These are phyloP conservation scores for Pogonomyrmex californicus DNA, from an alignment of 1,140 invertebrate species.

Conservation along the genomic window DNA sequence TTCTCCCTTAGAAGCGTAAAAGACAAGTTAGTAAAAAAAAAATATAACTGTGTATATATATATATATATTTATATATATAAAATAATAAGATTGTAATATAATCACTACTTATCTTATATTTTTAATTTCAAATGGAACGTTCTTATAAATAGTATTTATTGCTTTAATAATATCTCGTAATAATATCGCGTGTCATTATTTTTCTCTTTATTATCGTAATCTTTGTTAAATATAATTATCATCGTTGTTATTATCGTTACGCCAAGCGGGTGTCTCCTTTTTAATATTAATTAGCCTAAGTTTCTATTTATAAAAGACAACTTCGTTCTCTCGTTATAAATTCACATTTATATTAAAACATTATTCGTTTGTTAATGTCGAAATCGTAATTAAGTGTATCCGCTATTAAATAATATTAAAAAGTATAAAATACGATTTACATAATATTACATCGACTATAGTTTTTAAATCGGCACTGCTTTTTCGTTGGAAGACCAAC, in stretches of 20 bases:
- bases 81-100: background rate
- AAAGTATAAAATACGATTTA: background rate
- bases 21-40: background rate
- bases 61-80: background rate
- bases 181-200: background rate
- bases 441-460: background rate
- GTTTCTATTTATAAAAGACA: no score
- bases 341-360: background rate
- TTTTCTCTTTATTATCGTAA: slow-evolving; percentile 16
- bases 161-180: background rate
- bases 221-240: slow-evolving; percentile 31
- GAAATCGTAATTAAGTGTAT: background rate
- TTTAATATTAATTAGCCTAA: slow-evolving; percentile 5
- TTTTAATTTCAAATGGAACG: slow-evolving; percentile 44
- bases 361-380: background rate
- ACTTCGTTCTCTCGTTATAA: background rate
- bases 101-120: slow-evolving; percentile 25
- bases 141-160: slow-evolving; percentile 26
- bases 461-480: slow-evolving; percentile 23
- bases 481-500: slow-evolving; percentile 56
- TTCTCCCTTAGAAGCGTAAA: no score
- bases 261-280: background rate
- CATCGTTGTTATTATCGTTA: background rate
- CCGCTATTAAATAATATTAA: background rate
- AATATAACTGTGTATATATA: background rate